phyloP scores from a whole-genome alignment of 2,113 vertebrate genomes.

The Oryctolagus cuniculus region DNA sequence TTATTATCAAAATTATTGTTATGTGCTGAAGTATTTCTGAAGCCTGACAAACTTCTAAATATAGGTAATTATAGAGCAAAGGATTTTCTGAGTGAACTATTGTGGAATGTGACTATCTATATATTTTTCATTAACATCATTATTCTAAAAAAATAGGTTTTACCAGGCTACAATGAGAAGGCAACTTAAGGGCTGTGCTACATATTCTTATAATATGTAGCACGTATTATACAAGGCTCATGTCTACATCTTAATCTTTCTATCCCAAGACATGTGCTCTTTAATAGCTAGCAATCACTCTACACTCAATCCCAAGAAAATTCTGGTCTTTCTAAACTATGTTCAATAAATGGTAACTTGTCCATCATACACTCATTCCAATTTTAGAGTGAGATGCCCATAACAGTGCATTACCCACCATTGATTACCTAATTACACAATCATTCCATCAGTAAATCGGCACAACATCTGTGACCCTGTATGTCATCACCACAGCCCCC shows the following conservation, averaged over 20 bases:
- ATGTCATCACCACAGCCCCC: conserved; percentile 83
- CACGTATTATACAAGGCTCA: conserved; percentile 23
- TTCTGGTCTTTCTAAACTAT: conserved; percentile 27
- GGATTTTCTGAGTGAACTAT: background rate
- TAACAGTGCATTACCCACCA: conserved; percentile 83
- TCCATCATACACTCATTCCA: conserved; percentile 58
- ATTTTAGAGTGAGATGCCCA: conserved; percentile 80
- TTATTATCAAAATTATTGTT: background rate
- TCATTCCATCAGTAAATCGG: conserved; percentile 89
- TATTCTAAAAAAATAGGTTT: background rate
- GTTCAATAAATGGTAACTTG: conserved; percentile 40
- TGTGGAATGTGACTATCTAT: background rate
- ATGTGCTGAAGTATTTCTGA: background rate
- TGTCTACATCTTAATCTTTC: conserved; percentile 6
- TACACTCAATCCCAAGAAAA: conserved; percentile 62
- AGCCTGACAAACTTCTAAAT: background rate
- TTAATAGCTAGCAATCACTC: conserved; percentile 54
- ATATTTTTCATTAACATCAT: conserved; percentile 3
- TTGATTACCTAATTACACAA: conserved; percentile 91
- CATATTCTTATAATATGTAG: background rate
- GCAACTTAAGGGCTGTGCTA: background rate
- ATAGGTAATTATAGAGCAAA: conserved; percentile 11
- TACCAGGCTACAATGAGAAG: background rate
- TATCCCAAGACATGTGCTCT: background rate
- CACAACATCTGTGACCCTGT: conserved; percentile 88